Percentiles rank a stretch among this genome's conserved stretches.
phyloP scores from a whole-genome alignment of 53 echinoderm and acorn worm species.

The Zoroaster sp. region DNA sequence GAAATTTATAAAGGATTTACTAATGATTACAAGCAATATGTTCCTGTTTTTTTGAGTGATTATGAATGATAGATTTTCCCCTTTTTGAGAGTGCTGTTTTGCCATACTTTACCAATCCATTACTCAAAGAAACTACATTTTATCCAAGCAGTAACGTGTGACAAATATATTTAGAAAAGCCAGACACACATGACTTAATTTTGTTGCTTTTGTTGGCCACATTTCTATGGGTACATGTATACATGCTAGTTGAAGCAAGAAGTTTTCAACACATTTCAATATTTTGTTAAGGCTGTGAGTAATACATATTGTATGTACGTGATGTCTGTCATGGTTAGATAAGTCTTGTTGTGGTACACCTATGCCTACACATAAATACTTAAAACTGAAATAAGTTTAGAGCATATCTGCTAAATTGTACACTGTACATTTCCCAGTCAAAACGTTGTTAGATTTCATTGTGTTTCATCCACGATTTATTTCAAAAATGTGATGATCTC shows the following conservation, averaged over 20 bases:
- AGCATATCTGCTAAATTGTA: too few relatives aligned
- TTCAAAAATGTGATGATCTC: too few relatives aligned
- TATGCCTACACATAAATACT: too few relatives aligned
- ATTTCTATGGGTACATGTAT: not conserved
- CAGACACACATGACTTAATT: not conserved
- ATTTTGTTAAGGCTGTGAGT: not conserved
- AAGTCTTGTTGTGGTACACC: not conserved
- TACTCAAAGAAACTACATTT: not conserved
- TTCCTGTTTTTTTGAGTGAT: not conserved
- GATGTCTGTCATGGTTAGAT: not conserved
- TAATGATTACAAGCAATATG: not conserved
- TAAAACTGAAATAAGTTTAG: too few relatives aligned
- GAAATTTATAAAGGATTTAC: not conserved
- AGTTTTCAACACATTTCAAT: slow-evolving; percentile 5
- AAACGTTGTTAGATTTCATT: too few relatives aligned
- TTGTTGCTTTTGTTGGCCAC: not conserved
- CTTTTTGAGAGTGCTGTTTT: not conserved
- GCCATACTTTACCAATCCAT: not conserved
- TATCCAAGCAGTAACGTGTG: not conserved
- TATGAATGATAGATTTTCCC: not conserved
- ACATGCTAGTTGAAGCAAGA: not conserved
- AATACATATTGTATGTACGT: not conserved
- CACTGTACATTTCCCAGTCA: too few relatives aligned
- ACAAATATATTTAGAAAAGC: not conserved
- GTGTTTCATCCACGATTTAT: too few relatives aligned